Base-by-base conservation (phyloP, 2,888 invertebrate genomes). In the Eubasilissa splendida region DNA sequence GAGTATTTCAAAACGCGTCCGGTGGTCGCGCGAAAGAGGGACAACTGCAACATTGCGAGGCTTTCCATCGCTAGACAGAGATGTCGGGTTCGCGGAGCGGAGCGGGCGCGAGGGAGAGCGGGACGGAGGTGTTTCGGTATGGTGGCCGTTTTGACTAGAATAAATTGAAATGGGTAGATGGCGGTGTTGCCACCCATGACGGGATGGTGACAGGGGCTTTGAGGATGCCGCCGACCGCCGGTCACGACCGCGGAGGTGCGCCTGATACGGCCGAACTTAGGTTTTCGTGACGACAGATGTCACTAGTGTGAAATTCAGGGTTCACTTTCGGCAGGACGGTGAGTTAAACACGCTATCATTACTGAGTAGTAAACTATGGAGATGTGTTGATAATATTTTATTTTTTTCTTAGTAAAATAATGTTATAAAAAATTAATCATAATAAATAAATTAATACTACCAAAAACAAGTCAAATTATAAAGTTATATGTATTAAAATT, bases 101-200 rank as follows among this genome's bases (percentile, higher is more conserved):
- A 11, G n/a, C 90, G 88, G 22, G 90, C 88, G 90, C 89, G 89
- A 89, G 89, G 88, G 88, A 89, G 89, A 89, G 89, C 89, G 90
- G 89, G 89, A 89, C 89, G 88, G 90, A 88, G 88, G 89, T 87
- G 66, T 82, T 77, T 80, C 78, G 82, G 84, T 82, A 78, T 81
- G 80, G 88, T 89, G 83, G 79, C 87, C 88, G 88, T 75, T 80
- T 88, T 87, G 88, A 88, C 89, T 88, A 89, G 89, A 88, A 90
- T 89, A 90, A 90, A 90, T 91, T 90, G 90, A 90, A 90, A 90
- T 89, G 90, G 89, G 88, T 88, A 88, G 63, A 63, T 54, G 90
- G 89, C 88, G 88, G 89, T 89, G 90, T 88, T 87, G 90, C 90
- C 90, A 90, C 90, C 90, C 90, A 90, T 89, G 90, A 88, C 89